Evolutionary conservation across 2,113 vertebrate genomes (phyloP).

Genomic region (Campylomormyrus numenius): DNA sequence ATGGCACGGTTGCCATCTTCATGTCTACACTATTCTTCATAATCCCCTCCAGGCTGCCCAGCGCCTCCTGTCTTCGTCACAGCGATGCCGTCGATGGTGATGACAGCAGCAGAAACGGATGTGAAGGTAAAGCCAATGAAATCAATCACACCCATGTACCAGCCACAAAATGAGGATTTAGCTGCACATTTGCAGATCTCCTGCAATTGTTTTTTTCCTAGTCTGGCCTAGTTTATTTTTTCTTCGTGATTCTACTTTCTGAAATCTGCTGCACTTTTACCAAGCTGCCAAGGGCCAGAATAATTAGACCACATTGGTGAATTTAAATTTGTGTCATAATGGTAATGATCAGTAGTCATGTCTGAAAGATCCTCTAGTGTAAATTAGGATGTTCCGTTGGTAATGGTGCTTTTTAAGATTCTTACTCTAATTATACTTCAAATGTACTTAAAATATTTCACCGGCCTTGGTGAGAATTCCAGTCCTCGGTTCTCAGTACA

Average conservation of each 20-base stretch:
- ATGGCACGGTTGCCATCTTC: slow-evolving; percentile 67
- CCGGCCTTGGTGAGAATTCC: background rate
- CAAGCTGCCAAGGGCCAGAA: background rate
- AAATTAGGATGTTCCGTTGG: background rate
- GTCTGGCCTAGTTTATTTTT: background rate
- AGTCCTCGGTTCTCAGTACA: background rate
- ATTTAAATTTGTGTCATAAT: background rate
- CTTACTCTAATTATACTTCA: background rate
- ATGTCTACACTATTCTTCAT: slow-evolving; percentile 68
- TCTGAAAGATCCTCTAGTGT: background rate
- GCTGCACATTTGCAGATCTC: background rate
- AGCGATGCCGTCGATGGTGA: background rate
- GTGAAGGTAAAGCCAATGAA: background rate
- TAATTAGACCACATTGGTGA: background rate
- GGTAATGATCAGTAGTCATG: background rate
- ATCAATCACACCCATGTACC: background rate
- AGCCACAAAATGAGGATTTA: background rate
- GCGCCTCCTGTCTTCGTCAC: background rate
- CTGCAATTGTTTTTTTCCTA: background rate
- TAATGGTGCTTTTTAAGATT: background rate
- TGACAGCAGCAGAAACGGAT: background rate
- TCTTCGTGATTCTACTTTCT: background rate
- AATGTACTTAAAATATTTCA: background rate
- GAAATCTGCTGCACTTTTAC: background rate
- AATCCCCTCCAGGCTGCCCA: slow-evolving; percentile 58